A percentile compares a stretch with the other conserved stretches of the same genome.
phyloP scores from a whole-genome alignment of 2,888 invertebrate genomes.

The Antheraea assamensis region DNA sequence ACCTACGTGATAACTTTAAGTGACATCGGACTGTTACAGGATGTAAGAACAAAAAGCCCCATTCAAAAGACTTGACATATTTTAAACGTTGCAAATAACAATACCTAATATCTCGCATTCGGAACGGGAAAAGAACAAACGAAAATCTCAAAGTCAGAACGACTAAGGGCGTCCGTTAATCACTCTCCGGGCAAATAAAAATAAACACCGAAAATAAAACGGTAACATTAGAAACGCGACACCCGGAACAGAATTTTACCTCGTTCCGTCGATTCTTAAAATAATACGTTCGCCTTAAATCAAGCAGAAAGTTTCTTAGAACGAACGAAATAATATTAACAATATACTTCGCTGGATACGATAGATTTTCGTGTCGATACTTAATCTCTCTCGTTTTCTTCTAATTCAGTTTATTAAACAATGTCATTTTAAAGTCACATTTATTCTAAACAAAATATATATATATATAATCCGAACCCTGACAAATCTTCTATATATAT shows the following conservation, averaged over 20 bases:
- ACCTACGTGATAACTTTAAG: background rate
- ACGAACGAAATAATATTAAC: background rate
- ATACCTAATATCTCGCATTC: background rate
- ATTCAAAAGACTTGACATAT: background rate
- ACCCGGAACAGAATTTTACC: constrained; percentile 45
- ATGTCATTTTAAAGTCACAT: too few relatives aligned
- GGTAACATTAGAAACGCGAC: constrained; percentile 40
- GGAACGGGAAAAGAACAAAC: background rate
- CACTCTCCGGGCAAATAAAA: constrained; percentile 6
- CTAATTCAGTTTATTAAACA: too few relatives aligned
- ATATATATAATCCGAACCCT: too few relatives aligned
- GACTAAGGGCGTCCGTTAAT: constrained; percentile 20
- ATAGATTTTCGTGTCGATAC: background rate
- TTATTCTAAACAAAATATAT: too few relatives aligned
- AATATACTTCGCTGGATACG: background rate
- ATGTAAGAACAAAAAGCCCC: background rate
- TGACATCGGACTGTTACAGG: background rate
- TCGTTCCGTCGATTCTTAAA: constrained; percentile 26
- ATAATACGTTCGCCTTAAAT: constrained; percentile 9
- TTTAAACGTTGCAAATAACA: background rate
- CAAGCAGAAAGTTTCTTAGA: background rate
- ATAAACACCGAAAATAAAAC: constrained; percentile 23
- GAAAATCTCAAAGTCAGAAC: constrained; percentile 11
- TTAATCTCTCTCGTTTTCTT: background rate
- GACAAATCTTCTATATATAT: too few relatives aligned